Evolutionary conservation across 2,888 invertebrate species (phyloP).

Genomic region (Brenthis hecate): DNA sequence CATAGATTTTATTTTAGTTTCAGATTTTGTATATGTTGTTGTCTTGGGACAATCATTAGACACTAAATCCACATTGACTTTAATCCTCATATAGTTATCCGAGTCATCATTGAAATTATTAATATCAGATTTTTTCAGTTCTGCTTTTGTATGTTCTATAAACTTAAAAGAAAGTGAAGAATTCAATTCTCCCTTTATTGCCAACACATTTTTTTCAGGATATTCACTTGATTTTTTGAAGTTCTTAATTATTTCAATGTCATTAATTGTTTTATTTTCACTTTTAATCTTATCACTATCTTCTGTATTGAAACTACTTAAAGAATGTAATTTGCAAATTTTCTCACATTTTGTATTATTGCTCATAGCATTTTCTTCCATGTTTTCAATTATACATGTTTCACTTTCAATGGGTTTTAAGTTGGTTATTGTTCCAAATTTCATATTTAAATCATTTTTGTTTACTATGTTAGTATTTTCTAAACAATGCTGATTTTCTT

Average conservation of each 20-base stretch:
- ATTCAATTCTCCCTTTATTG: slow-evolving; percentile 8
- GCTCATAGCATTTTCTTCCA: neutral
- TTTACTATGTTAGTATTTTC: neutral
- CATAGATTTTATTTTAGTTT: neutral
- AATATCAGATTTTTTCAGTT: neutral
- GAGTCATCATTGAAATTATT: neutral
- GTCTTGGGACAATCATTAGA: neutral
- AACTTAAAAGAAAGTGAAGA: slow-evolving; percentile 3
- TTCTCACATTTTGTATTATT: neutral
- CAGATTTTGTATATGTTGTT: neutral
- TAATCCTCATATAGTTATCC: neutral
- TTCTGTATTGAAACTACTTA: neutral
- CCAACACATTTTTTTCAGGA: neutral
- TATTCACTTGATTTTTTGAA: neutral
- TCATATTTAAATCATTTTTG: neutral
- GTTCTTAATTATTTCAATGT: neutral
- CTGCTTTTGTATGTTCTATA: slow-evolving; percentile 1
- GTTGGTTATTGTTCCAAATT: neutral
- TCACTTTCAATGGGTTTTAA: neutral
- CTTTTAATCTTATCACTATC: neutral
- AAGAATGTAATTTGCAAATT: neutral
- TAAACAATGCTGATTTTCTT: slow-evolving; percentile 29
- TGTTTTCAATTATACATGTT: neutral
- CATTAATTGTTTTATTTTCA: neutral
- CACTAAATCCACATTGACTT: slow-evolving; percentile 5